These are phyloP conservation scores for Seriola quinqueradiata DNA, from an alignment of 2,113 vertebrate genomes.

Conservation along the genomic window DNA sequence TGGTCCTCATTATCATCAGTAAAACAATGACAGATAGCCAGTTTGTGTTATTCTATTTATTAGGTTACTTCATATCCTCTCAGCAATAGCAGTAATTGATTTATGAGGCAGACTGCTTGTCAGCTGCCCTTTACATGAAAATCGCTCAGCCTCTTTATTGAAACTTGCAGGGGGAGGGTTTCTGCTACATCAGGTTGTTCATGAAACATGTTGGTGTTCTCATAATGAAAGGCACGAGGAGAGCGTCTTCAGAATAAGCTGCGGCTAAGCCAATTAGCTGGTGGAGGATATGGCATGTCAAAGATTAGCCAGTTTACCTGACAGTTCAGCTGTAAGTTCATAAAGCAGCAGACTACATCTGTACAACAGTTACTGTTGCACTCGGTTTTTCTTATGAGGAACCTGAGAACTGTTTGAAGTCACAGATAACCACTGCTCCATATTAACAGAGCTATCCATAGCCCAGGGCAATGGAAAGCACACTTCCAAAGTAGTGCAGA, in stretches of 20 bases:
- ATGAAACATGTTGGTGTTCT: slow-evolving; percentile 5
- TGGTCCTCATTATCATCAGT: not conserved
- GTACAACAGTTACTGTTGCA: not conserved
- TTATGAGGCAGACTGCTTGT: slow-evolving; percentile 5
- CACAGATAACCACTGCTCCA: not conserved
- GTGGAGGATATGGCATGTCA: slow-evolving; percentile 30
- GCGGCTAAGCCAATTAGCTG: slow-evolving; percentile 58
- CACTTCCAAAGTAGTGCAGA: slow-evolving; percentile 46
- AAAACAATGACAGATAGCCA: not conserved
- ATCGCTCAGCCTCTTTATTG: slow-evolving; percentile 7
- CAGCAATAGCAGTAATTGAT: not conserved
- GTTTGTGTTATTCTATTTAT: not conserved
- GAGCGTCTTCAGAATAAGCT: slow-evolving; percentile 27
- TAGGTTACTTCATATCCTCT: not conserved
- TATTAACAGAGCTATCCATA: slow-evolving; percentile 14
- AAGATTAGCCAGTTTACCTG: slow-evolving; percentile 46
- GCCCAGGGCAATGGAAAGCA: slow-evolving; percentile 40
- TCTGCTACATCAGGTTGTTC: not conserved
- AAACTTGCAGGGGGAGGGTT: slow-evolving; percentile 15
- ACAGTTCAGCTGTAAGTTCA: slow-evolving; percentile 11
- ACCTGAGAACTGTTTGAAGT: not conserved
- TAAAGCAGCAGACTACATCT: slow-evolving; percentile 7
- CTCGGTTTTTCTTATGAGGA: not conserved
- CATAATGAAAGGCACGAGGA: slow-evolving; percentile 7
- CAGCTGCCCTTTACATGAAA: slow-evolving; percentile 1